Conservation (phyloP, 2,113 vertebrate genomes). For the Serranochromis macrocephalus region DNA sequence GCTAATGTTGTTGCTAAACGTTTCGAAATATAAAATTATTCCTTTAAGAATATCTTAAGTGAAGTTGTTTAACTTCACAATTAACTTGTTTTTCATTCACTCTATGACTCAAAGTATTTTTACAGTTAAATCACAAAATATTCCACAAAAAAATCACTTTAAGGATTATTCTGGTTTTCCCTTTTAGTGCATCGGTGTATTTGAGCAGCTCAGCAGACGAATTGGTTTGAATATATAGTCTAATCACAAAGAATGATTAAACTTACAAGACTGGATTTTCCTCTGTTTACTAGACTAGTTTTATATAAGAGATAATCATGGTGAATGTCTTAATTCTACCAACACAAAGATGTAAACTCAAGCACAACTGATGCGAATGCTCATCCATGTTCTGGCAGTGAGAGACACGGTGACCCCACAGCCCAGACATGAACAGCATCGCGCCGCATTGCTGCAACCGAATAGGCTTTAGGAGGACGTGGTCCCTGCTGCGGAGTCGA, state of each 20-base stretch:
- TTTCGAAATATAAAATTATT: neutral
- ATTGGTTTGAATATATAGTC: neutral
- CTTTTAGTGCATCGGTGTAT: neutral
- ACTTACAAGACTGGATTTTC: neutral
- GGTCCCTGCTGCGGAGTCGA: neutral
- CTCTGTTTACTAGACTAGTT: slow-evolving; percentile 29
- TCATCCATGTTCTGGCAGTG: slow-evolving; percentile 36
- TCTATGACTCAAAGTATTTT: neutral
- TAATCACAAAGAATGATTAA: slow-evolving; percentile 12
- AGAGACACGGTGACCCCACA: slow-evolving; percentile 10
- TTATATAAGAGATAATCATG: slow-evolving; percentile 27
- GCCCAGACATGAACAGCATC: slow-evolving; percentile 20
- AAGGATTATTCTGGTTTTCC: neutral
- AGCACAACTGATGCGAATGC: neutral
- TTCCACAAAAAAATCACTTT: slow-evolving; percentile 2
- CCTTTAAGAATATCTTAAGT: neutral
- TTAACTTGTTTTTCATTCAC: neutral
- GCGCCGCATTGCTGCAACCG: neutral
- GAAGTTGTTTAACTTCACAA: neutral
- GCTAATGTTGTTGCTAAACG: neutral
- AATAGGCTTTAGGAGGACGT: neutral
- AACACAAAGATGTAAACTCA: slow-evolving; percentile 58
- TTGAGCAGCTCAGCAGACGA: neutral
- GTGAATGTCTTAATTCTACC: slow-evolving; percentile 35
- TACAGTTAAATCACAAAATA: slow-evolving; percentile 30